These are phyloP conservation scores for Notothenia coriiceps DNA, from an alignment of 2,113 vertebrate species.

Conservation along the genomic window DNA sequence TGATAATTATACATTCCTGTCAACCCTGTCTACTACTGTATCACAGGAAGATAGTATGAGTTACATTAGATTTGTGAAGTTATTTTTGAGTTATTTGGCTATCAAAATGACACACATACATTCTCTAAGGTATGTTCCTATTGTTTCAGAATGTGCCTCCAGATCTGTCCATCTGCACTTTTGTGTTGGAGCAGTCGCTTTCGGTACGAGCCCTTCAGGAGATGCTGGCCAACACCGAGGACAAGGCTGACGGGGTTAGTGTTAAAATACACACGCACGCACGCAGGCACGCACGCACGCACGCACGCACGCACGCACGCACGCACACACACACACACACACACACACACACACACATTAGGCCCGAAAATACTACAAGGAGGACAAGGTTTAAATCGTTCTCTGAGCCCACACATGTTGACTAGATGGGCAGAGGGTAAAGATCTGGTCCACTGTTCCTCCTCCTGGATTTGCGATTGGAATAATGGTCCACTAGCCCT, in stretches of 20 bases:
- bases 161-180: slow-evolving; percentile 98
- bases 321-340: no score
- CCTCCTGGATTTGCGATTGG: no score
- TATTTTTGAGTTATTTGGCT: neutral
- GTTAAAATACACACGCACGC: neutral
- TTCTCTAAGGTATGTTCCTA: neutral
- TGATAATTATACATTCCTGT: neutral
- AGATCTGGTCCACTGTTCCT: no score
- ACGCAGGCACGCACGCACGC: neutral
- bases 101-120: no score
- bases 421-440: no score
- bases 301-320: neutral
- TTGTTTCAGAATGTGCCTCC: slow-evolving; percentile 94
- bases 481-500: no score
- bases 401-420: no score
- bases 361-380: no score
- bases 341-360: no score
- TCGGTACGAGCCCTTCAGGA: slow-evolving; percentile 96
- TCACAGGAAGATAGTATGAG: no score
- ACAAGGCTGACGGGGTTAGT: slow-evolving; percentile 93
- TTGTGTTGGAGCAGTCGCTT: slow-evolving; percentile 95
- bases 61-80: neutral
- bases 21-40: no score
- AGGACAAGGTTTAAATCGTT: no score
- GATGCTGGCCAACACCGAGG: slow-evolving; percentile 94